These are phyloP conservation scores for Taxidea taxus DNA, from an alignment of 2,113 vertebrate species.

Conservation along the genomic window DNA sequence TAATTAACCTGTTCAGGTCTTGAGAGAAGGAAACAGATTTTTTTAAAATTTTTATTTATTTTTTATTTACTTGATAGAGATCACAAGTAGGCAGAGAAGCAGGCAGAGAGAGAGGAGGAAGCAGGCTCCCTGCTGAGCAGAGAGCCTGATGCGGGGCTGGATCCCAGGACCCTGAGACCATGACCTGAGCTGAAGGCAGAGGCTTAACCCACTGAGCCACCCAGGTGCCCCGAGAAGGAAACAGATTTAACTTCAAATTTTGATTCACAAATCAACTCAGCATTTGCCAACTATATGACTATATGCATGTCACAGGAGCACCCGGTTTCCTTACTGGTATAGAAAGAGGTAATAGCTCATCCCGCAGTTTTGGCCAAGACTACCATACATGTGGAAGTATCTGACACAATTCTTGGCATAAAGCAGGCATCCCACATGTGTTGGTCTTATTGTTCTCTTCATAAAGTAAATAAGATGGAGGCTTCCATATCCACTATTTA, in stretches of 20 bases:
- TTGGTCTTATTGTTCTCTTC: not conserved
- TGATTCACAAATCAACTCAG: not conserved
- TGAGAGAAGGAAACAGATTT: not conserved
- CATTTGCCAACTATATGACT: not conserved
- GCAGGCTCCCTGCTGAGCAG: too few species aligned
- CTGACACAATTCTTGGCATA: not conserved
- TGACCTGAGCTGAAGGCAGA: too few species aligned
- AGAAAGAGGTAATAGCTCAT: not conserved
- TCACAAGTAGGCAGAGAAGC: too few species aligned
- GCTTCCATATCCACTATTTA: not conserved
- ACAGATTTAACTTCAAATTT: not conserved
- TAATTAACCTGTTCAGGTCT: not conserved
- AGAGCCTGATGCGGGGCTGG: too few species aligned
- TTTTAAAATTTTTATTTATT: too few species aligned
- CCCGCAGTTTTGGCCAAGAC: not conserved
- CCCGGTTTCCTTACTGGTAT: not conserved
- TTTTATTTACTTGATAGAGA: too few species aligned
- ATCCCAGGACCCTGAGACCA: too few species aligned
- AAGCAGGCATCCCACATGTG: not conserved
- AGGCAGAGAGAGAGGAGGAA: too few species aligned
- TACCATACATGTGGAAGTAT: not conserved
- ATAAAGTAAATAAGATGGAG: not conserved
- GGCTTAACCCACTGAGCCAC: too few species aligned
- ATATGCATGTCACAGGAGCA: not conserved
- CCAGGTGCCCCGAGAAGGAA: too few species aligned